Evolutionary conservation across 2,797 vertebrate species (phyloP), one percentile per base, ranked within the genome.

Genomic region (Ceryle rudis): DNA sequence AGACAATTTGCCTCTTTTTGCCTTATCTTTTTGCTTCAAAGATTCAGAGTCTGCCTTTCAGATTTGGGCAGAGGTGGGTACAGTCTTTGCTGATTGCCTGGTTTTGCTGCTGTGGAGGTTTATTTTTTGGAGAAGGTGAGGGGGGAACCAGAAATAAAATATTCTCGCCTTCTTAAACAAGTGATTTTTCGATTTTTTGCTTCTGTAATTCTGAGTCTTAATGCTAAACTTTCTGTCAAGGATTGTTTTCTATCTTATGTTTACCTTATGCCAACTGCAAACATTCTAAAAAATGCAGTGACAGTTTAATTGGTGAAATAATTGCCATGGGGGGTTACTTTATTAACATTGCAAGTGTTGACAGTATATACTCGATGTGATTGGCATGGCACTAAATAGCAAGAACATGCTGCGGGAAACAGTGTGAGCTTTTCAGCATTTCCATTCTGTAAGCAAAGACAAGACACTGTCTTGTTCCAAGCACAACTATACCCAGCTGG

Each of bases 261-360:
- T 91, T 93, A 64, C 39, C 37, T 77, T 73, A 57, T 21, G 51
- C 39, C 61, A 73, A 18, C 52, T 51, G 69, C 64, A 67, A 81
- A 71, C 54, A 14, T 14, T 37, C n/a, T 89, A 85, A 91, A 84
- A 85, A 42, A 60, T 9, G 12, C 52, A 74, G 57, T 15, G 25
- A 81, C 73, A 60, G 51, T 71, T 93, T 90, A 87, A 93, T 51
- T 89, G 60, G 31, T 60, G 58, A 93, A 90, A 69, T 66, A 83
- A 93, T 61, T 79, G 71, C 77, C 66, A 57, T 4, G 29, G 47
- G 23, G 39, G 54, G 41, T 74, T 61, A 60, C 41, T 65, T 81
- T 46, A 84, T 88, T 87, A 95, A 77, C 62, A 78, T 35, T 47
- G 47, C 33, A 64, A 77, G 65, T n/a, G 35, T 64, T 2, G 8